Percentiles rank a stretch among this genome's conserved stretches.
These are phyloP conservation scores for Periparus ater DNA, from an alignment of 2,797 vertebrate genomes.

Conservation along the genomic window DNA sequence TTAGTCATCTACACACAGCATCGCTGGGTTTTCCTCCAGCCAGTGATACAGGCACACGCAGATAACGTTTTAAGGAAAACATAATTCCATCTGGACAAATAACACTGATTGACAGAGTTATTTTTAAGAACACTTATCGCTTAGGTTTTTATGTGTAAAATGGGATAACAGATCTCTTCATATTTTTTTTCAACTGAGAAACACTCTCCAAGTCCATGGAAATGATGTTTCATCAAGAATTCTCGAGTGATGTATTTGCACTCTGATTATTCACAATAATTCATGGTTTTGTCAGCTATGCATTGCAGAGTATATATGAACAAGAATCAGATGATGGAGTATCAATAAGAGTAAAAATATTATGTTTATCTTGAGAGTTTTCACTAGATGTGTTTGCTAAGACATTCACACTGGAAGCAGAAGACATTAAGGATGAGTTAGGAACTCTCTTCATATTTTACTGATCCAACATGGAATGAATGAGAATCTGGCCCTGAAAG, in stretches of 20 bases:
- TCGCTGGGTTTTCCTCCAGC: background rate
- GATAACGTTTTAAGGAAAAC: background rate
- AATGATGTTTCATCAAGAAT: background rate
- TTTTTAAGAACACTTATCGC: slow-evolving; percentile 24
- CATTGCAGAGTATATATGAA: background rate
- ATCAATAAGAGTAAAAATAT: background rate
- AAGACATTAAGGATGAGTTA: background rate
- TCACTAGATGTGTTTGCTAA: background rate
- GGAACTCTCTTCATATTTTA: background rate
- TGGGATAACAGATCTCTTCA: background rate
- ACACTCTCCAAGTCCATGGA: background rate
- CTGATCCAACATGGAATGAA: background rate
- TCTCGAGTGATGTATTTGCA: background rate
- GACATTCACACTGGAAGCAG: background rate
- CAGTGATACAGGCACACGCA: background rate
- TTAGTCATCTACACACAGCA: background rate
- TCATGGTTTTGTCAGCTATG: background rate
- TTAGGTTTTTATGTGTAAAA: slow-evolving; percentile 15
- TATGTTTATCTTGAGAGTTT: background rate
- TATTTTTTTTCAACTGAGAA: slow-evolving; percentile 10
- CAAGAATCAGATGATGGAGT: background rate
- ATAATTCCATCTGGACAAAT: slow-evolving; percentile 16
- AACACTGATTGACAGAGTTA: background rate
- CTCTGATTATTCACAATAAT: background rate
- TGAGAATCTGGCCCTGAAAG: background rate